Conservation (phyloP, 1,140 invertebrate genomes). For the Pseudomyrmex cubaensis region DNA sequence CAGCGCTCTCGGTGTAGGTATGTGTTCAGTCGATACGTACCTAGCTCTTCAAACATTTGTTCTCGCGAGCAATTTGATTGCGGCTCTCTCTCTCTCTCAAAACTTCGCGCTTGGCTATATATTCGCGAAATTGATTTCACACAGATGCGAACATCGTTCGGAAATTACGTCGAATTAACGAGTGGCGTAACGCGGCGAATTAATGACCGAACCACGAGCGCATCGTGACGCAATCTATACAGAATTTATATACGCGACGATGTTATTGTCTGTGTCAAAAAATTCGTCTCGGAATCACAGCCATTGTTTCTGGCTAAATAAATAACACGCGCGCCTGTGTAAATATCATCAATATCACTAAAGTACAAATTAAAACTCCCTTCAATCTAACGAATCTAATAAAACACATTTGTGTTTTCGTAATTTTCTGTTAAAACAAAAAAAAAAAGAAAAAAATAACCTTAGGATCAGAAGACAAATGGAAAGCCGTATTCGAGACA, state of each 20-base stretch:
- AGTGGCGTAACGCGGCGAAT: neutral
- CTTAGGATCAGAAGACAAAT: too few species aligned
- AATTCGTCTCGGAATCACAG: too few species aligned
- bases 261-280: too few species aligned
- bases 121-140: constrained; percentile 4
- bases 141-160: constrained; percentile 20
- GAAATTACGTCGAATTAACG: constrained; percentile 36
- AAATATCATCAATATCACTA: too few species aligned
- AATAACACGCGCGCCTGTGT: too few species aligned
- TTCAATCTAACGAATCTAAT: too few species aligned
- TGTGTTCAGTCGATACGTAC: constrained; percentile 57
- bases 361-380: too few species aligned
- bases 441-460: too few species aligned
- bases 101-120: neutral
- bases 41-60: constrained; percentile 65
- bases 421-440: too few species aligned
- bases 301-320: too few species aligned
- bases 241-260: neutral
- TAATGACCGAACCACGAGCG: constrained; percentile 27
- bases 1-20: constrained; percentile 5
- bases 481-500: neutral
- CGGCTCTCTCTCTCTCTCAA: constrained; percentile 30
- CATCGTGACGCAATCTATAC: constrained; percentile 6
- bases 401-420: too few species aligned
- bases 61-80: constrained; percentile 42